A percentile compares a stretch with the other conserved stretches of the same genome.
These are phyloP conservation scores for Diceros bicornis DNA, from an alignment of 2,797 vertebrate genomes.

Conservation along the genomic window DNA sequence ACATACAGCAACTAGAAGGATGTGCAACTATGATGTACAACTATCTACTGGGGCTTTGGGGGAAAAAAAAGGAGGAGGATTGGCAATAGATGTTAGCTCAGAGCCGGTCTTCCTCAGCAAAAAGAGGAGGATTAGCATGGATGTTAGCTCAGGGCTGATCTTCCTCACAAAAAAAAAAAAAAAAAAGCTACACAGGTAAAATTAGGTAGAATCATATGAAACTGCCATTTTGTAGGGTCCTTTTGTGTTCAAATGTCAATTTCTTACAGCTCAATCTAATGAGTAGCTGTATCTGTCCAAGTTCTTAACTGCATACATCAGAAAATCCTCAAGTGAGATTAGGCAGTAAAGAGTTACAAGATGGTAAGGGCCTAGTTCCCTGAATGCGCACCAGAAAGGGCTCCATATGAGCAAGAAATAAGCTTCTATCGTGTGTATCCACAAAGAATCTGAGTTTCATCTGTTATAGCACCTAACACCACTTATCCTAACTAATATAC, in stretches of 20 bases:
- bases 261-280: neutral
- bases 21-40: no score
- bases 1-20: no score
- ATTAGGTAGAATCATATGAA: neutral
- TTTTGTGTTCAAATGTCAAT: slow-evolving; percentile 3
- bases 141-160: no score
- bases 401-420: neutral
- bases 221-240: neutral
- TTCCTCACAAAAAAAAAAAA: no score
- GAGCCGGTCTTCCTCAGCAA: no score
- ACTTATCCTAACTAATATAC: neutral
- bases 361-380: neutral
- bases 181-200: neutral
- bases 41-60: no score
- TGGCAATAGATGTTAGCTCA: no score
- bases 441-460: neutral
- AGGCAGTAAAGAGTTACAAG: neutral
- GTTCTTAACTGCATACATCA: neutral
- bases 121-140: no score
- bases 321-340: neutral
- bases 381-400: neutral
- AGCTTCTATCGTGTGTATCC: neutral
- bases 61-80: no score
- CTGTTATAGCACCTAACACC: neutral
- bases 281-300: neutral